Conservation (phyloP, 2,888 invertebrate species). For the Meandrusa payeni region DNA sequence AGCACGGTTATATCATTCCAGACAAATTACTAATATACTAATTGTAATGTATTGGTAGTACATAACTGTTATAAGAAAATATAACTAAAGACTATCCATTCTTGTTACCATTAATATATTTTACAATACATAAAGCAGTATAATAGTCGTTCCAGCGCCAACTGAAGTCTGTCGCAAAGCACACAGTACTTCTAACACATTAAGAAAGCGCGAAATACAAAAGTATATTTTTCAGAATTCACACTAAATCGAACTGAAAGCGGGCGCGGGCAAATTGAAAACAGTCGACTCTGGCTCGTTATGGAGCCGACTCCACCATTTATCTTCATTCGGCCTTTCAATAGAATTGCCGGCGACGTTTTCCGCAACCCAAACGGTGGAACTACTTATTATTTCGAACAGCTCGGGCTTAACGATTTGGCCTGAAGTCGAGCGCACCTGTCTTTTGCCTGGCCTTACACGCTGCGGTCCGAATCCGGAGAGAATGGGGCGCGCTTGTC, state of each 20-base stretch:
- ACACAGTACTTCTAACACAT: conserved; percentile 25
- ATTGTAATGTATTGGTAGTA: too few relatives aligned
- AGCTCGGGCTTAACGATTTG: conserved; percentile 71
- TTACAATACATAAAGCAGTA: neutral
- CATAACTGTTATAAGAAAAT: too few relatives aligned
- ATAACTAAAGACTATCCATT: neutral
- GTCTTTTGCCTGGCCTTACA: conserved; percentile 32
- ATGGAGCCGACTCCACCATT: conserved; percentile 69
- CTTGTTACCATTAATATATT: neutral
- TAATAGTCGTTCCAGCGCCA: conserved; percentile 25
- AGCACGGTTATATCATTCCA: too few relatives aligned
- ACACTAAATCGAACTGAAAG: conserved; percentile 63
- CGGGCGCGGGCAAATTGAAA: conserved; percentile 68
- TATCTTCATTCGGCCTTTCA: conserved; percentile 77
- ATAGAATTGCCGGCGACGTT: conserved; percentile 73
- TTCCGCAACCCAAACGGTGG: conserved; percentile 70
- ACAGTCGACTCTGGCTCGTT: conserved; percentile 75
- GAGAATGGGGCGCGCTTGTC: conserved; percentile 16
- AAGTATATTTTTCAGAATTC: conserved; percentile 51
- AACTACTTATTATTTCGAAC: conserved; percentile 77
- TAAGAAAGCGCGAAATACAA: conserved; percentile 33
- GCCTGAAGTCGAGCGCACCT: conserved; percentile 59
- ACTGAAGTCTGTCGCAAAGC: conserved; percentile 13
- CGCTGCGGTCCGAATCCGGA: conserved; percentile 8
- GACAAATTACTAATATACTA: too few relatives aligned